Evolutionary conservation across 2,888 invertebrate species (phyloP), one percentile per base, ranked within the genome.

Genomic region (Sphaerophoria rueppellii): DNA sequence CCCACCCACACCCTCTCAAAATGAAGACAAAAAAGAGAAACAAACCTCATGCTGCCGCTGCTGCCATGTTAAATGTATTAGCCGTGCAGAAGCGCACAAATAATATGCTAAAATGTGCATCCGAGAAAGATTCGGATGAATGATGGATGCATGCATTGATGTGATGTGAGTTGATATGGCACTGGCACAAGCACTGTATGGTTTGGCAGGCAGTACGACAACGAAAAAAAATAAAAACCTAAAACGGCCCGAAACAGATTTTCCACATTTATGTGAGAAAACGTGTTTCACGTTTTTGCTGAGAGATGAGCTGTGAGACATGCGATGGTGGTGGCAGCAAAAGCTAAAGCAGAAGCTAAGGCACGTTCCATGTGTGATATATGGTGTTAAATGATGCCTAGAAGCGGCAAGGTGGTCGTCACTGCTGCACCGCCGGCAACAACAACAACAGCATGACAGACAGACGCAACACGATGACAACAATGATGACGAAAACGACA

Each of bases 21-120:
- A 24, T 24, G 24, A 24, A 35, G 24, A 60, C 43, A 40, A 60
- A 35, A 9, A 58, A 37, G 67, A 67, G 40, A 54, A 40, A 37
- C 54, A 67, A 67, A 67, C 37, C 40, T 67, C 67, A 67, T 67
- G 67, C 67, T 67, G 60, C 11, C 50, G 52, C 52, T 67, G 67
- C 52, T 67, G 60, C 6, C 50, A 58, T 40, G 76, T 46, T 79
- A 83, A 75, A 75, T 67, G 83, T 80, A 85, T 85, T 85, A 76
- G 80, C 80, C 80, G 57, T 80, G 71, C 80, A 69, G 76, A 80
- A 80, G 61, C 75, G 67, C 80, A 69, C 71, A 80, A 24, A 80
- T 85, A 80, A 76, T 76, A 80, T 85, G 80, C 75, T 85, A 80
- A 83, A 85, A 85, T 85, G 83, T 85, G 83, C 83, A 85, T 85